phyloP scores from a whole-genome alignment of 2,797 vertebrate genomes.

The Selene dorsalis region DNA sequence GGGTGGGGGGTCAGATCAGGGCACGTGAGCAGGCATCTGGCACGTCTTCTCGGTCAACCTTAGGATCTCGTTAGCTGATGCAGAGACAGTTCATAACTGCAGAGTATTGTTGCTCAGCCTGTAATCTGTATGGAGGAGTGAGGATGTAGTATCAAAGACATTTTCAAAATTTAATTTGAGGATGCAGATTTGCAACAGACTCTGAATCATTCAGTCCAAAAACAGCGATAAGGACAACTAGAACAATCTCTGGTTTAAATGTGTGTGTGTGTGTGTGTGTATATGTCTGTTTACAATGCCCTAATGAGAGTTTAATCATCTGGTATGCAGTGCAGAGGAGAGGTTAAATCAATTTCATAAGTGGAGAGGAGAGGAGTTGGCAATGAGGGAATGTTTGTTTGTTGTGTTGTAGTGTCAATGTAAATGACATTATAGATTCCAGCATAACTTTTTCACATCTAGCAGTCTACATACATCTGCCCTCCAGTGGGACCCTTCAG shows the following conservation, averaged over 20 bases:
- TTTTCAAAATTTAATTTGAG: slow-evolving; percentile 33
- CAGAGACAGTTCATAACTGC: slow-evolving; percentile 47
- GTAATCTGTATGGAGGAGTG: slow-evolving; percentile 18
- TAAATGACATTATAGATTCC: neutral
- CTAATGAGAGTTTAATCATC: slow-evolving; percentile 65
- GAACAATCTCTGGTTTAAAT: slow-evolving; percentile 31
- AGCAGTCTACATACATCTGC: slow-evolving; percentile 2
- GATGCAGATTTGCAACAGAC: slow-evolving; percentile 23
- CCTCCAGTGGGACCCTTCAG: slow-evolving; percentile 8
- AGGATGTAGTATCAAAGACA: slow-evolving; percentile 16
- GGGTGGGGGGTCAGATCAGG: slow-evolving; percentile 60
- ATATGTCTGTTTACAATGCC: slow-evolving; percentile 26
- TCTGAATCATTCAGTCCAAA: slow-evolving; percentile 45
- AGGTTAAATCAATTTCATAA: slow-evolving; percentile 60
- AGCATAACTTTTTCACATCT: neutral
- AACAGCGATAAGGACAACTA: slow-evolving; percentile 46
- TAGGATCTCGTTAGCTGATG: slow-evolving; percentile 66
- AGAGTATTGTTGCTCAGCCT: slow-evolving; percentile 28
- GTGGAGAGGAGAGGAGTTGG: slow-evolving; percentile 53
- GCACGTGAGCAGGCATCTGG: slow-evolving; percentile 63
- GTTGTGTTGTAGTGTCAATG: no score
- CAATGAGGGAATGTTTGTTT: slow-evolving; percentile 61
- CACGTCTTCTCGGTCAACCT: slow-evolving; percentile 62
- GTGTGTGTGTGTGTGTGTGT: slow-evolving; percentile 19
- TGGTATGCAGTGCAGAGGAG: slow-evolving; percentile 35